phyloP scores from a whole-genome alignment of 1,140 invertebrate genomes.

The Caerostris extrusa region DNA sequence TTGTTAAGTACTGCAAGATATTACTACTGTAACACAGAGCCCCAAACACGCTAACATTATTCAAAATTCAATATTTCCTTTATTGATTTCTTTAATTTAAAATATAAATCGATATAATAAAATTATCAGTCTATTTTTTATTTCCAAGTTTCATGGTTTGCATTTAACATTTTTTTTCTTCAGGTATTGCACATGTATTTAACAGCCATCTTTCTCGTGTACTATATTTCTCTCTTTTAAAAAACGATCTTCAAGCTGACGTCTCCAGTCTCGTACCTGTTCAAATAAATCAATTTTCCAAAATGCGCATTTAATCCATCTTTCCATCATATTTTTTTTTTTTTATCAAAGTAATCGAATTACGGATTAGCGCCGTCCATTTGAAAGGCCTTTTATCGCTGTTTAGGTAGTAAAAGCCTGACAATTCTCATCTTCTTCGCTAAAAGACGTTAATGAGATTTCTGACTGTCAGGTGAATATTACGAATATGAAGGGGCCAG shows the following conservation, averaged over 20 bases:
- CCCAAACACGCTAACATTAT: too few species aligned
- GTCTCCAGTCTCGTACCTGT: background rate
- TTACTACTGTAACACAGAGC: too few species aligned
- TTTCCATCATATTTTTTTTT: conserved; percentile 12
- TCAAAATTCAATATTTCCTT: too few species aligned
- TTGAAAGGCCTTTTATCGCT: conserved; percentile 49
- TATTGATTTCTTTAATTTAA: too few species aligned
- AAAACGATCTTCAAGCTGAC: background rate
- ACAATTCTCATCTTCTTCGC: background rate
- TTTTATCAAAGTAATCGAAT: conserved; percentile 40
- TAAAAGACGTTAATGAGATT: conserved; percentile 55
- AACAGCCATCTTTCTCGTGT: background rate
- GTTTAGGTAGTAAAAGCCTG: background rate
- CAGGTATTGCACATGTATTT: background rate
- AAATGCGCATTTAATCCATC: conserved; percentile 33
- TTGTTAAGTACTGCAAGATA: too few species aligned
- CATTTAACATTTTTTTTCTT: too few species aligned
- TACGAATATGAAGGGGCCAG: background rate
- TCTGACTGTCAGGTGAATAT: conserved; percentile 32
- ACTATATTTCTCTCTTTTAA: background rate
- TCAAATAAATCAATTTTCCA: background rate
- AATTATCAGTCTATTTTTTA: too few species aligned
- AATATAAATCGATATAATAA: too few species aligned
- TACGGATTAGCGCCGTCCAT: conserved; percentile 45
- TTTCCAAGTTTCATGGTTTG: too few species aligned